phyloP scores from a whole-genome alignment of 2,113 vertebrate genomes.

The Falcunculus frontatus region DNA sequence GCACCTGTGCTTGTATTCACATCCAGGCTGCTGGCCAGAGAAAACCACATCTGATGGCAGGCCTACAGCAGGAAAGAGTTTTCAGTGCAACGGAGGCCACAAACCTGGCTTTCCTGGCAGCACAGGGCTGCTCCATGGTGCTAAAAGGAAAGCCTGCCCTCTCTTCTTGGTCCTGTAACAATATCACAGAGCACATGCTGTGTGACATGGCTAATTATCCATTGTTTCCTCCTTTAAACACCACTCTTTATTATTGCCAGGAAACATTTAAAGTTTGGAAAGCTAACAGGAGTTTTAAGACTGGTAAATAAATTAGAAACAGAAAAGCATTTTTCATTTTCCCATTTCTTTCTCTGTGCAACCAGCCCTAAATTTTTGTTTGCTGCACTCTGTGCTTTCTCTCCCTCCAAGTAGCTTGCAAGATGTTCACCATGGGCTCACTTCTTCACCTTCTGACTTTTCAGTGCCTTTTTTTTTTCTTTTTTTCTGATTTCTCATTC shows the following conservation, averaged over 20 bases:
- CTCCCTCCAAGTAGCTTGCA: neutral
- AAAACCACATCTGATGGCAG: neutral
- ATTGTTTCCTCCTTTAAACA: conserved; percentile 25
- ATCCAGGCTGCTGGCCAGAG: neutral
- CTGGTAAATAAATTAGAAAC: conserved; percentile 7
- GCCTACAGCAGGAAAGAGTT: neutral
- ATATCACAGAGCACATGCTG: neutral
- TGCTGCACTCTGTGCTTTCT: neutral
- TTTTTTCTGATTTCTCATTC: neutral
- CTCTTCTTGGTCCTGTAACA: neutral
- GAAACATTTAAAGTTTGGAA: conserved; percentile 3
- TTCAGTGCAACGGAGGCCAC: neutral
- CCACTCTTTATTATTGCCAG: neutral
- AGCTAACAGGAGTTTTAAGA: conserved; percentile 1
- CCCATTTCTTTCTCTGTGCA: neutral
- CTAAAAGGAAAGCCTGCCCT: neutral
- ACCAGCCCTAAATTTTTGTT: neutral
- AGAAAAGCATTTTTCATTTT: neutral
- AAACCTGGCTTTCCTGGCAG: neutral
- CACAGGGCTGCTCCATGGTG: neutral
- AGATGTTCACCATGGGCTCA: neutral
- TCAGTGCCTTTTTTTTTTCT: neutral
- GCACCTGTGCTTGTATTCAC: neutral
- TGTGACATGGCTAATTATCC: conserved; percentile 4
- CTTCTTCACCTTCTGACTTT: neutral